These are phyloP conservation scores for Sthenelais limicola DNA, from an alignment of 2,888 invertebrate genomes.

Conservation along the genomic window DNA sequence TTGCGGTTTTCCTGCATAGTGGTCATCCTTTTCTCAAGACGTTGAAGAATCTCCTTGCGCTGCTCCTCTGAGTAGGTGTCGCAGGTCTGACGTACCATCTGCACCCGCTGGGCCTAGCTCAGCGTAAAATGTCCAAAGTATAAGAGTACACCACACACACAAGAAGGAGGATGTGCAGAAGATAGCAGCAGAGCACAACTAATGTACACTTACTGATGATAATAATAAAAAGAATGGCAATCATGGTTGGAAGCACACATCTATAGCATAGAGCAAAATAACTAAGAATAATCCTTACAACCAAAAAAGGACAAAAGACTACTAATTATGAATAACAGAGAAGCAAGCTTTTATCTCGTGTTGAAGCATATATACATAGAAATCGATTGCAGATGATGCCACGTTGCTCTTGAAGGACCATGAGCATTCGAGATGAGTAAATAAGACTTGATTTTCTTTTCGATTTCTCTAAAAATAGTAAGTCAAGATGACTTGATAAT, in stretches of 20 bases:
- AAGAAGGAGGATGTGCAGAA: neutral
- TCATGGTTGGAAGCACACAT: constrained; percentile 2
- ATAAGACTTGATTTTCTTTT: too few relatives aligned
- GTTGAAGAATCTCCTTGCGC: constrained; percentile 49
- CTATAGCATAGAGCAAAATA: neutral
- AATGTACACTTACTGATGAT: constrained; percentile 1
- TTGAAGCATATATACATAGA: too few relatives aligned
- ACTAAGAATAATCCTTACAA: too few relatives aligned
- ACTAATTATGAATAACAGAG: too few relatives aligned
- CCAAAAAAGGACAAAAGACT: too few relatives aligned
- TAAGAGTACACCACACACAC: constrained; percentile 5
- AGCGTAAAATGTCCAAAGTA: neutral
- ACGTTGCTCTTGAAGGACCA: too few relatives aligned
- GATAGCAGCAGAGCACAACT: constrained; percentile 17
- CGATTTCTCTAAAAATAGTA: too few relatives aligned
- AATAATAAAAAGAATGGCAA: neutral
- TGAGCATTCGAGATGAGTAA: too few relatives aligned
- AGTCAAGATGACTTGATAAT: too few relatives aligned
- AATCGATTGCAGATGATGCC: too few relatives aligned
- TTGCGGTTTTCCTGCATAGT: constrained; percentile 90
- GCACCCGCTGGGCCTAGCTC: constrained; percentile 66
- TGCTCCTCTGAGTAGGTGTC: constrained; percentile 87
- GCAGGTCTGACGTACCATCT: constrained; percentile 73
- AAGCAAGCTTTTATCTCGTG: too few relatives aligned
- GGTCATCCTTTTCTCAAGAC: constrained; percentile 86